Conservation (phyloP, 2,888 invertebrate species). For the Andrena bucephala region DNA sequence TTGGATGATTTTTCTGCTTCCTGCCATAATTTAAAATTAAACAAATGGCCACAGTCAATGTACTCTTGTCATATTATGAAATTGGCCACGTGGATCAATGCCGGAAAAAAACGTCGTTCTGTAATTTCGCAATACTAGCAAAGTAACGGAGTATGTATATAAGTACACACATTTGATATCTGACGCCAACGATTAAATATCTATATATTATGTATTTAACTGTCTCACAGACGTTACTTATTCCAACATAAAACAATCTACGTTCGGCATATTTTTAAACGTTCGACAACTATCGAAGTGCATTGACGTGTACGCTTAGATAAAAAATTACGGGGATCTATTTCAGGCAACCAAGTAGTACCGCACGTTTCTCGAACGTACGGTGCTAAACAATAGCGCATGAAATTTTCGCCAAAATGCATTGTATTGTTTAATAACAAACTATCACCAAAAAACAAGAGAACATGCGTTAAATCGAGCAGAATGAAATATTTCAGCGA, state of each 20-base stretch:
- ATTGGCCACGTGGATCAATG: no score
- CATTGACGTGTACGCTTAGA: not conserved
- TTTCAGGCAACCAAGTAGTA: not conserved
- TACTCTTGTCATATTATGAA: no score
- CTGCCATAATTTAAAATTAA: no score
- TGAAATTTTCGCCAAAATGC: not conserved
- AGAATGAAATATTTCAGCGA: not conserved
- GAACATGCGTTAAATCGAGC: not conserved
- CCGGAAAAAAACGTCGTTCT: no score
- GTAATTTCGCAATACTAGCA: no score
- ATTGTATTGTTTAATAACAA: not conserved
- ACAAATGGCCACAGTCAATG: no score
- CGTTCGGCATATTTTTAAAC: not conserved
- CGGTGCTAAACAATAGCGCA: constrained; percentile 15
- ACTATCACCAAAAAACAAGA: not conserved
- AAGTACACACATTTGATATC: not conserved
- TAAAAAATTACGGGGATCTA: constrained; percentile 13
- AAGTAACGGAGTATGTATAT: no score
- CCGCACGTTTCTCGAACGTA: constrained; percentile 20
- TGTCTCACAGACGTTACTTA: not conserved
- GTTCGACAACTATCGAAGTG: not conserved
- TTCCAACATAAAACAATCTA: not conserved
- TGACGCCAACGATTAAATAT: not conserved
- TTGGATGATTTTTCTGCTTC: no score
- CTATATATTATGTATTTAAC: not conserved